These are phyloP conservation scores for Alligator mississippiensis DNA, from an alignment of 2,113 vertebrate species.

Conservation along the genomic window DNA sequence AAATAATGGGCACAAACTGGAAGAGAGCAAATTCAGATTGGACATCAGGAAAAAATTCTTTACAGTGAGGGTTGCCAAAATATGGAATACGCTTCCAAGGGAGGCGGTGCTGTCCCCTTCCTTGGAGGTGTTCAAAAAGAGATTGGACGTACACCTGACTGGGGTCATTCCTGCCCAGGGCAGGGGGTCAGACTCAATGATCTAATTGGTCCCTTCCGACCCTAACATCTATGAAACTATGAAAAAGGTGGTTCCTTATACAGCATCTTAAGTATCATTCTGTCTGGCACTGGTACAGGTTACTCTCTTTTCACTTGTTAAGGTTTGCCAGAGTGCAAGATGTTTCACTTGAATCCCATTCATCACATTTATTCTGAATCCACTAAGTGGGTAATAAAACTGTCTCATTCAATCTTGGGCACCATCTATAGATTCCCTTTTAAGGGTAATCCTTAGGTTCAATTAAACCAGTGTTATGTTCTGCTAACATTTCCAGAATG, in stretches of 20 bases:
- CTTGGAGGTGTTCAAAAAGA: neutral
- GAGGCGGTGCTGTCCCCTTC: neutral
- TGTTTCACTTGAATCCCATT: neutral
- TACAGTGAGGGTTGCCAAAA: too few species aligned
- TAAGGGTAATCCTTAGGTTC: neutral
- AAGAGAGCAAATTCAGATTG: too few species aligned
- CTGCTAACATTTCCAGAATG: neutral
- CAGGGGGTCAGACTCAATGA: neutral
- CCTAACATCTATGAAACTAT: neutral
- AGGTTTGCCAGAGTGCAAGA: neutral
- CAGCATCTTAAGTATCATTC: neutral
- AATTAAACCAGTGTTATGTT: neutral
- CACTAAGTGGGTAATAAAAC: too few species aligned
- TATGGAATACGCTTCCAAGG: too few species aligned
- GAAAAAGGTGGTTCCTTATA: too few species aligned
- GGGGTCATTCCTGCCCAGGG: neutral
- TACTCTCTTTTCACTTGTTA: neutral
- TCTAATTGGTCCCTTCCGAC: neutral
- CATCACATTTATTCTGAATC: neutral
- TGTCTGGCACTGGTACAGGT: rapidly evolving
- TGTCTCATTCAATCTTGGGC: neutral
- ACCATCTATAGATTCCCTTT: neutral
- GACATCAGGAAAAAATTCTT: too few species aligned
- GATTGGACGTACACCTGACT: neutral
- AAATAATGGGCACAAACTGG: too few species aligned